Base-by-base conservation (phyloP, 2,888 invertebrate species). In the Chymomyza procnemis region DNA sequence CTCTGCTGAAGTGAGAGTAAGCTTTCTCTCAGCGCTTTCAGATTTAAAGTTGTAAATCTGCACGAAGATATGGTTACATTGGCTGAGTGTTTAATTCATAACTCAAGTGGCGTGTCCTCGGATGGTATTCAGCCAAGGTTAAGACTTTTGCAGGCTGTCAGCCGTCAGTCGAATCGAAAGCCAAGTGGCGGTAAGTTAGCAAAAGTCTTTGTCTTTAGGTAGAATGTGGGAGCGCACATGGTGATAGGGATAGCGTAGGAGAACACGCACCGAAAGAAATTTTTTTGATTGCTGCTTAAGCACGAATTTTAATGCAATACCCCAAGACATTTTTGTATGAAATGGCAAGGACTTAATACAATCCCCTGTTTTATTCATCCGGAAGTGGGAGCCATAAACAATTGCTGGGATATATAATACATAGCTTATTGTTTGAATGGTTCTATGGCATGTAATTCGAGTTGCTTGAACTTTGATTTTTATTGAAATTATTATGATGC, bases 41-140 rank as follows among this genome's bases (percentile, higher is more conserved):
- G 75, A 73, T 71, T 84, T 26, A 76, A 81, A 75, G 72, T 76
- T 73, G 63, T 21, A 65, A 72, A 66, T 14, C 26, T 56, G 56
- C 50, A 30, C 66, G 76, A 66, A 73, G 75, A 75, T 73, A 67
- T 69, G 65, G 19, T 12, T 64, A 22, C 66, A 16, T 66, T 67
- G 50, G 18, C 14, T 41, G 4, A 12, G 3, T 50, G 50, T 80
- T 84, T 78, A 78, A 84, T 84, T 84, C 85, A 83, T 81, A 80
- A 78, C 82, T 80, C 75, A 75, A 84, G 82, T 78, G 80, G 72
- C 76, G 82, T 85, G 80, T 84, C 82, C 82, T 84, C 85, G 82
- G 75, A 70, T 71, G 71, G 71, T 77, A 75, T 74, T 76, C 69
- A 84, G 82, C 85, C 82, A 83, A 83, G 82, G 82, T 83, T 83